Conservation (phyloP, 2,113 vertebrate species). For the Naja naja region DNA sequence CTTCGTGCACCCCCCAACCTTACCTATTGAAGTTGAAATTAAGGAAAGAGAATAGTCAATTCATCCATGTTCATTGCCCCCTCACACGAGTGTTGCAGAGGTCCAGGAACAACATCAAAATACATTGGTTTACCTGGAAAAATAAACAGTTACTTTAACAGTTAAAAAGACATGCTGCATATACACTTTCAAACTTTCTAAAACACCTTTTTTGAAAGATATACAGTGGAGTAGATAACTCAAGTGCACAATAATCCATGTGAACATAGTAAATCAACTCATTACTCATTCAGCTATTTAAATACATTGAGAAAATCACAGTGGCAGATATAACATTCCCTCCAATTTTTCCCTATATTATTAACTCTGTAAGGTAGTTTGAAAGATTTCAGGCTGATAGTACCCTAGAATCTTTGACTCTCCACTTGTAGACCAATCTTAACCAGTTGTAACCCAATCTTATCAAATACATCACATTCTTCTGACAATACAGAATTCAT, state of each 20-base stretch:
- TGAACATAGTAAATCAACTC: background rate
- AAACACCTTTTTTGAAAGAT: background rate
- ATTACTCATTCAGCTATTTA: background rate
- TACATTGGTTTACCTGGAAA: background rate
- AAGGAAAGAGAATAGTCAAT: background rate
- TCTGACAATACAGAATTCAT: background rate
- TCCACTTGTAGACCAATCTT: background rate
- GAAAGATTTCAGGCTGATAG: background rate
- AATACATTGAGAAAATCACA: background rate
- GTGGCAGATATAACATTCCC: background rate
- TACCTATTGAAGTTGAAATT: background rate
- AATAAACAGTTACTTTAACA: background rate
- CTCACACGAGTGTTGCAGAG: background rate
- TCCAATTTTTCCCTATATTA: background rate
- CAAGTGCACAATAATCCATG: background rate
- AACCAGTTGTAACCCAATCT: background rate
- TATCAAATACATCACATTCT: background rate
- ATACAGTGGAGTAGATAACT: background rate
- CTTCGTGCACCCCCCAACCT: too few species aligned
- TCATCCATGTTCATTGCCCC: background rate
- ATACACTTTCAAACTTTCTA: background rate
- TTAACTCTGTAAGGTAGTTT: background rate
- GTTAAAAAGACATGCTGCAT: background rate
- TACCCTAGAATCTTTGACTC: background rate
- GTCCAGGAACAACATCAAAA: background rate